phyloP scores from a whole-genome alignment of 37 sponge, comb jelly and placozoan species.

The Bolinopsis microptera region DNA sequence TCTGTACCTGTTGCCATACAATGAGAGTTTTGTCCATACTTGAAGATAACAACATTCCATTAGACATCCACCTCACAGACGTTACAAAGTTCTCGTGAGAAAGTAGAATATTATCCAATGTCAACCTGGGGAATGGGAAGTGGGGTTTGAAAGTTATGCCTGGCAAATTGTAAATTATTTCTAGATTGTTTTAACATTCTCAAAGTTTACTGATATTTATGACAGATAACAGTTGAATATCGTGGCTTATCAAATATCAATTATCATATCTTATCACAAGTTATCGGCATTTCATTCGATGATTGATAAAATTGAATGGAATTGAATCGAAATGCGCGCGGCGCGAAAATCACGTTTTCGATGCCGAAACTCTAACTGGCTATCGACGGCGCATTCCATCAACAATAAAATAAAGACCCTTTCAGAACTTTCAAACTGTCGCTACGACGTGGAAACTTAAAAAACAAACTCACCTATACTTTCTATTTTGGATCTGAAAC shows the following conservation, averaged over 20 bases:
- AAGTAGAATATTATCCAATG: conserved; percentile 31
- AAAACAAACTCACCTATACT: not conserved
- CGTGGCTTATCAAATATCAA: too few relatives aligned
- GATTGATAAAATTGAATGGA: too few relatives aligned
- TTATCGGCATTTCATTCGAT: too few relatives aligned
- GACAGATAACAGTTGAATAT: too few relatives aligned
- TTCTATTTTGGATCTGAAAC: not conserved
- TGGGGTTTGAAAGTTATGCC: too few relatives aligned
- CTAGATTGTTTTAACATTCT: too few relatives aligned
- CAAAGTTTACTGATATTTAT: too few relatives aligned
- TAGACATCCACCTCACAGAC: conserved; percentile 39
- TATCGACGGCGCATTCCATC: not conserved
- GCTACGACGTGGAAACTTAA: too few relatives aligned
- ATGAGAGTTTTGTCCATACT: conserved; percentile 63
- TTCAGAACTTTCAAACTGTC: not conserved
- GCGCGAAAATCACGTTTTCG: not conserved
- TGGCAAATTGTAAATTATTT: too few relatives aligned
- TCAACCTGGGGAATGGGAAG: not conserved
- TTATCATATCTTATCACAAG: too few relatives aligned
- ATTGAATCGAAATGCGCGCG: not conserved
- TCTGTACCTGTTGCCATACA: conserved; percentile 44
- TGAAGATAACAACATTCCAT: conserved; percentile 35
- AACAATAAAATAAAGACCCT: not conserved
- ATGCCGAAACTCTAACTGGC: not conserved
- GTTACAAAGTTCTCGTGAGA: conserved; percentile 34